A percentile compares a stretch with the other conserved stretches of the same genome.
Evolutionary conservation across 2,113 vertebrate species (phyloP).

Genomic region (Cricetomys ansorgei): DNA sequence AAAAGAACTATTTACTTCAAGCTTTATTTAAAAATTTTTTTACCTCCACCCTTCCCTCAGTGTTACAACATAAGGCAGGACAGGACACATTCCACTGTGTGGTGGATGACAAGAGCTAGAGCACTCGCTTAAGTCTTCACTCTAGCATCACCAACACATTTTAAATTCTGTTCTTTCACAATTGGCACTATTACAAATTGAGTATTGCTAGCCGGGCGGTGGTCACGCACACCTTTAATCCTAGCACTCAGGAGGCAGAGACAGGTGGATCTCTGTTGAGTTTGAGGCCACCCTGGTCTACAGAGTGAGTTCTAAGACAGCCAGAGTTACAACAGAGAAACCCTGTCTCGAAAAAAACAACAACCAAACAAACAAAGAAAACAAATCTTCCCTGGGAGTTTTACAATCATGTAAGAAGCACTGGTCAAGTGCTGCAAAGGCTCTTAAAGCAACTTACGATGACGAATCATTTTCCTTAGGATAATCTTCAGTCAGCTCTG

Average conservation of each 20-base stretch:
- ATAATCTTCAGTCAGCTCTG: slow-evolving; percentile 96
- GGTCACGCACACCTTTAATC: too few relatives aligned
- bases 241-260: too few relatives aligned
- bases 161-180: slow-evolving; percentile 30
- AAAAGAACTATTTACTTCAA: slow-evolving; percentile 28
- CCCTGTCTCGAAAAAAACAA: too few relatives aligned
- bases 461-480: slow-evolving; percentile 99
- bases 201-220: too few relatives aligned
- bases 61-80: background rate
- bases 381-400: background rate
- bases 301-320: too few relatives aligned
- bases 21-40: too few relatives aligned
- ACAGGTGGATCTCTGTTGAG: too few relatives aligned
- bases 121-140: background rate
- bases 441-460: slow-evolving; percentile 88
- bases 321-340: too few relatives aligned
- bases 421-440: background rate
- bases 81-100: background rate
- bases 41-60: background rate
- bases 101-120: slow-evolving; percentile 44
- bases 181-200: slow-evolving; percentile 24
- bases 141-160: slow-evolving; percentile 18
- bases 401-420: slow-evolving; percentile 33
- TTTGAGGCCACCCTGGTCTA: too few relatives aligned
- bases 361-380: too few relatives aligned